phyloP scores from a whole-genome alignment of 2,113 vertebrate species.

The Platichthys flesus region DNA sequence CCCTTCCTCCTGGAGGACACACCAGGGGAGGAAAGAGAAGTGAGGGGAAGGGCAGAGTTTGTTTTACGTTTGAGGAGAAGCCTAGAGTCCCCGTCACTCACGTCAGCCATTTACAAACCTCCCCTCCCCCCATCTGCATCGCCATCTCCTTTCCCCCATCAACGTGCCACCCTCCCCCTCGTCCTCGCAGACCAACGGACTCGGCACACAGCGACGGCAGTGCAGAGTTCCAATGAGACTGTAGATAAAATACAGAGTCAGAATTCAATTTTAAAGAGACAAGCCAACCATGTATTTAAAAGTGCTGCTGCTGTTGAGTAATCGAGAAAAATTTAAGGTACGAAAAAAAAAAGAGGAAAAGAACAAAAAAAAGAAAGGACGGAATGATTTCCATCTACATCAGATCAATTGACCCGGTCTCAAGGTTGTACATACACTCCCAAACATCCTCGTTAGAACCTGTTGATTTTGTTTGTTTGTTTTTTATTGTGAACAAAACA shows the following conservation, averaged over 20 bases:
- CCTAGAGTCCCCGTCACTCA: conserved; percentile 57
- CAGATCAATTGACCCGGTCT: conserved; percentile 85
- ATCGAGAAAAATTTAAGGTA: conserved; percentile 83
- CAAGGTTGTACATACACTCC: conserved; percentile 97
- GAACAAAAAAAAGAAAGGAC: conserved; percentile 65
- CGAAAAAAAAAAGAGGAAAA: conserved; percentile 63
- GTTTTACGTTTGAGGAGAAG: conserved; percentile 60
- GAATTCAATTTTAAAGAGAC: conserved; percentile 92
- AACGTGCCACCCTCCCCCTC: conserved; percentile 36
- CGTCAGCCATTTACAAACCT: conserved; percentile 46
- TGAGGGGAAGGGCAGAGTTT: conserved; percentile 51
- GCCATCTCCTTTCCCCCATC: conserved; percentile 19
- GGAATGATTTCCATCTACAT: conserved; percentile 86
- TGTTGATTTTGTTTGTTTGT: neutral
- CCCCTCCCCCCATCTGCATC: conserved; percentile 34
- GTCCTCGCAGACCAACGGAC: conserved; percentile 68
- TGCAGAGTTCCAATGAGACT: conserved; percentile 84
- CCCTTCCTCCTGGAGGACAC: conserved; percentile 59
- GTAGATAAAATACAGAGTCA: conserved; percentile 96
- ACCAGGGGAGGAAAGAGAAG: conserved; percentile 50
- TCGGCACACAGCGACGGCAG: conserved; percentile 60
- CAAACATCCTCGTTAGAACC: conserved; percentile 88
- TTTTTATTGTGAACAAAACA: conserved; percentile 91
- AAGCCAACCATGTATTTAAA: conserved; percentile 92
- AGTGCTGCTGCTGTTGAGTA: conserved; percentile 93